phyloP scores from a whole-genome alignment of 2,797 vertebrate species.

The Halcyon chelicuti region DNA sequence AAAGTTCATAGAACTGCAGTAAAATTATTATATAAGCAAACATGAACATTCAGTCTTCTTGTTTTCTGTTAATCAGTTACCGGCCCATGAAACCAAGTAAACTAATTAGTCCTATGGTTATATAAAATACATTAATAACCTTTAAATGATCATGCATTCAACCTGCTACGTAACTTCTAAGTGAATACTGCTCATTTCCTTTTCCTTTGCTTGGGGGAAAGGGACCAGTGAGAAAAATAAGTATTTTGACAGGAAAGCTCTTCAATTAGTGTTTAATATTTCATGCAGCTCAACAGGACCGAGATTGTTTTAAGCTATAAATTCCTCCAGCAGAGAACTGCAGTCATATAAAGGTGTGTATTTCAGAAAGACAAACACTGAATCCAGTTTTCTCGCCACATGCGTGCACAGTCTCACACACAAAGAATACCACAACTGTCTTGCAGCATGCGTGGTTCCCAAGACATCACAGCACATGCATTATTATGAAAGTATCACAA shows the following conservation, averaged over 20 bases:
- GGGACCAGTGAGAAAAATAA: slow-evolving; percentile 52
- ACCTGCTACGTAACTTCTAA: background rate
- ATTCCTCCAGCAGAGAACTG: slow-evolving; percentile 60
- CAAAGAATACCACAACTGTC: slow-evolving; percentile 3
- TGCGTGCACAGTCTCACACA: slow-evolving; percentile 49
- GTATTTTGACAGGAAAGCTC: slow-evolving; percentile 30
- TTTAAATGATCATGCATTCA: slow-evolving; percentile 68
- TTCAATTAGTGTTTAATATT: background rate
- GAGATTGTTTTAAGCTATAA: background rate
- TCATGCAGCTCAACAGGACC: slow-evolving; percentile 56
- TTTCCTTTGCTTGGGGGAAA: slow-evolving; percentile 59
- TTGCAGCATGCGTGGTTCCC: slow-evolving; percentile 66
- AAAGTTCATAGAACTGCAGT: slow-evolving; percentile 63
- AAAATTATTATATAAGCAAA: slow-evolving; percentile 54
- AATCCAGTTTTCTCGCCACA: background rate
- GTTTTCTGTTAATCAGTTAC: slow-evolving; percentile 61
- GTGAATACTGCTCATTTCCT: slow-evolving; percentile 25
- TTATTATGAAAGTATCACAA: background rate
- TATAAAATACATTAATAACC: slow-evolving; percentile 26
- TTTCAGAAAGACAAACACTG: slow-evolving; percentile 37
- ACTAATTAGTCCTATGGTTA: slow-evolving; percentile 15
- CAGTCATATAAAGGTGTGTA: slow-evolving; percentile 47
- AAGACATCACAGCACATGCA: slow-evolving; percentile 59
- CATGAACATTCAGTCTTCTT: slow-evolving; percentile 51
- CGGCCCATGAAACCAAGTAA: slow-evolving; percentile 38